phyloP scores from a whole-genome alignment of 2,888 invertebrate genomes.

The Pyrrhosoma nymphula region DNA sequence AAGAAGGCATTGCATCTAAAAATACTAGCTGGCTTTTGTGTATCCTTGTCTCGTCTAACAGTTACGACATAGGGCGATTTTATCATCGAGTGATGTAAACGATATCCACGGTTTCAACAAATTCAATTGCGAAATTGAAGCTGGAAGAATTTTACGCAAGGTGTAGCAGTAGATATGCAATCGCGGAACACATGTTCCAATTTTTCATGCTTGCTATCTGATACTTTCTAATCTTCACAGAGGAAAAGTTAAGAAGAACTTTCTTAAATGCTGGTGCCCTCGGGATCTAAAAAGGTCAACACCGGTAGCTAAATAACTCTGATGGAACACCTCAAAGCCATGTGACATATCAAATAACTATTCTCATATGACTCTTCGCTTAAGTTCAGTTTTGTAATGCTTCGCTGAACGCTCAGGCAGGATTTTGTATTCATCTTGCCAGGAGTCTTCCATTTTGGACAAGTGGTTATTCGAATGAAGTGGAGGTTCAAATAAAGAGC shows the following conservation, averaged over 20 bases:
- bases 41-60: no score
- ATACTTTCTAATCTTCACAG: background rate
- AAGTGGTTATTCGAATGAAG: no score
- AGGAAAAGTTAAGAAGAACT: background rate
- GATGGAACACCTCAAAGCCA: background rate
- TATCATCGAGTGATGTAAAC: background rate
- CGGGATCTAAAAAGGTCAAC: background rate
- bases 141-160: background rate
- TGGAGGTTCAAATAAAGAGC: no score
- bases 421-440: no score
- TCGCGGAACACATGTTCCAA: background rate
- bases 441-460: no score
- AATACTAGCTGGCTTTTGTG: no score
- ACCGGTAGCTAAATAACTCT: background rate
- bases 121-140: background rate
- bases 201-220: slow-evolving; percentile 1
- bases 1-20: no score
- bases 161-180: background rate
- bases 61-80: no score
- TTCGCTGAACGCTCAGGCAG: no score
- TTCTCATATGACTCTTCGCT: background rate
- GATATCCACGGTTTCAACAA: background rate
- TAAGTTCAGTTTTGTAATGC: background rate
- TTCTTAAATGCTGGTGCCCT: background rate
- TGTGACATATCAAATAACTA: background rate